Evolutionary conservation across 2,888 invertebrate species (phyloP).

Genomic region (Latrodectus elegans): DNA sequence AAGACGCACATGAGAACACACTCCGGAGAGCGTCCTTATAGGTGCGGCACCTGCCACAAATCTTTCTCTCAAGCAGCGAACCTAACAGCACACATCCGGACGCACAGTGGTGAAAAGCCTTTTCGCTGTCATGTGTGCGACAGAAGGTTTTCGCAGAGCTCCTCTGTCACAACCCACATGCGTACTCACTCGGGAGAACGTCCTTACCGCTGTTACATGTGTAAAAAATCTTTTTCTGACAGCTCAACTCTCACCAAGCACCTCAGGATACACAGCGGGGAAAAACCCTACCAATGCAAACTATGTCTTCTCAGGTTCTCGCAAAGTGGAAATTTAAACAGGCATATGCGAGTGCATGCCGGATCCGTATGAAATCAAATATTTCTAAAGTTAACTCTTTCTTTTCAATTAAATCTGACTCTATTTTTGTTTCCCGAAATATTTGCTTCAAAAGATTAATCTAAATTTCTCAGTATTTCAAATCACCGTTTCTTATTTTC

Average conservation of each 20-base stretch:
- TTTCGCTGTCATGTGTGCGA: constrained; percentile 96
- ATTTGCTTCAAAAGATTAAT: neutral
- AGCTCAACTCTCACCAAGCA: constrained; percentile 97
- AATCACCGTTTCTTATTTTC: too few species aligned
- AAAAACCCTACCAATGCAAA: constrained; percentile 98
- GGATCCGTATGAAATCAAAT: constrained; percentile 24
- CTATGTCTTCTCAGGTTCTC: constrained; percentile 89
- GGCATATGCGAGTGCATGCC: constrained; percentile 96
- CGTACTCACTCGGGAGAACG: constrained; percentile 94
- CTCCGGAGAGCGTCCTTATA: constrained; percentile 93
- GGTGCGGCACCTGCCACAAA: constrained; percentile 95
- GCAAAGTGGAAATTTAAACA: constrained; percentile 97
- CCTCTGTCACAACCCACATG: constrained; percentile 99
- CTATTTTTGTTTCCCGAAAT: neutral
- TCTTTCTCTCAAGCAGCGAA: constrained; percentile 99
- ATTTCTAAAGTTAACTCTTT: neutral
- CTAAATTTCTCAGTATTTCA: too few species aligned
- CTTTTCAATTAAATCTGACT: neutral
- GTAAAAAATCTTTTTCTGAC: constrained; percentile 99
- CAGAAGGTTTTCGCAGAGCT: constrained; percentile 93
- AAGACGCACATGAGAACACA: constrained; percentile 98
- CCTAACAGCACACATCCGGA: constrained; percentile 92
- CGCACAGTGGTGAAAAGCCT: constrained; percentile 94
- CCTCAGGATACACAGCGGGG: constrained; percentile 89
- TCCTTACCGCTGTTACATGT: constrained; percentile 90